phyloP scores from a whole-genome alignment of 2,888 invertebrate genomes.

The Diaphora mendica region DNA sequence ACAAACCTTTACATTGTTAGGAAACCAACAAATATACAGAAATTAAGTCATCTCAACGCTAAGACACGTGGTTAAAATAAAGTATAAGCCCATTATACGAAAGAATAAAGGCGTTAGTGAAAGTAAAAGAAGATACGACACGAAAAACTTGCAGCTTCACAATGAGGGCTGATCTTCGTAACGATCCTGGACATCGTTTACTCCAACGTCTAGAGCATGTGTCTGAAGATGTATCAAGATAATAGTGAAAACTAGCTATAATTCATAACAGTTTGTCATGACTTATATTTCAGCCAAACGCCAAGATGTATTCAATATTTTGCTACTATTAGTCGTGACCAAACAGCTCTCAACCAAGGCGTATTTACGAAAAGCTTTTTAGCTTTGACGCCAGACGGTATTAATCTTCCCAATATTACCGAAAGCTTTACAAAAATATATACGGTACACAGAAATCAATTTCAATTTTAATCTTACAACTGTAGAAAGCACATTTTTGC shows the following conservation, averaged over 20 bases:
- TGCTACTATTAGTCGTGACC: background rate
- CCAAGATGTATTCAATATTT: background rate
- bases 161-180: too few species aligned
- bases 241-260: background rate
- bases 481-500: constrained; percentile 10
- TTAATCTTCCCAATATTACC: constrained; percentile 15
- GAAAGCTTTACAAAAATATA: constrained; percentile 15
- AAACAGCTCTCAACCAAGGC: background rate
- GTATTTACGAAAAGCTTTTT: background rate
- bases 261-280: background rate
- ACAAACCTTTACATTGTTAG: too few species aligned
- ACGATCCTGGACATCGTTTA: too few species aligned
- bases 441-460: constrained; percentile 12
- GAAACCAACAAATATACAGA: too few species aligned
- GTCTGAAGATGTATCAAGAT: background rate
- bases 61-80: too few species aligned
- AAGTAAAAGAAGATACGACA: too few species aligned
- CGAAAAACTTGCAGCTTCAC: too few species aligned
- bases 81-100: too few species aligned
- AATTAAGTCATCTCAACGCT: too few species aligned
- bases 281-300: background rate
- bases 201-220: too few species aligned
- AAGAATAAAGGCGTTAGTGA: too few species aligned
- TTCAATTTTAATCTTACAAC: constrained; percentile 17
- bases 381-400: background rate